Evolutionary conservation across 1,140 invertebrate species (phyloP), one percentile per base, ranked within the genome.

Genomic region (Agrilus planipennis): DNA sequence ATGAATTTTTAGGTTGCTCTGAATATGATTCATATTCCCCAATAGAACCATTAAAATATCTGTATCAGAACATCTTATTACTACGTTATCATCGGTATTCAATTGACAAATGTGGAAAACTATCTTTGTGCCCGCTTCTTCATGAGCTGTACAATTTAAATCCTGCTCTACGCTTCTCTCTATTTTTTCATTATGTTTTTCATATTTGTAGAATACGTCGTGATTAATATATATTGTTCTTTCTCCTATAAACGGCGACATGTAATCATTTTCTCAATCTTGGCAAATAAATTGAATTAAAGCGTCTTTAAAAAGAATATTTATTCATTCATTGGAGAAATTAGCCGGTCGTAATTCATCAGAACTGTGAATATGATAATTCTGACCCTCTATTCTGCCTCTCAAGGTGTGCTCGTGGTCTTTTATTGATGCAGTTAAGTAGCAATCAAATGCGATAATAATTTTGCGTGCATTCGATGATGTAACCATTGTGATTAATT

Each of bases 1-100:
- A 42, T 43, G 52, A 34, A 57, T 35, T 39, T 47, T 41, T 4
- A 34, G 43, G 37, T 42, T 19, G 19, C 40, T 22, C 41, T 49
- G 34, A 9, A 61, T 22, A 45, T 51, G 28, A 41, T 54, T 27
- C 52, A 60, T 60, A 49, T 60, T 44, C 23, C 45, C 56, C 2
- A 60, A 29, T 46, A 59, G 48, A 14, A 60, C 58, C 12, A 55
- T 41, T 12, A 43, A 27, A 37, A 63, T 50, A 45, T 63, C 58
- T 9, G 53, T 57, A 47, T 59, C 51, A 22, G 51, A 52, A 31
- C 38, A 49, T 45, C 44, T 45, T 21, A 54, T 47, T 18, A 36
- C 18, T 44, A 58, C 39, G 39, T 46, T 50, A 29, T 42, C 44
- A 27, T 49, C 12, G 42, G 10, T 21, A 30, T 49, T 35, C 5